Percentiles rank a stretch among this genome's conserved stretches.
These are phyloP conservation scores for Tragelaphus imberbis DNA, from an alignment of 2,113 vertebrate genomes.

Conservation along the genomic window DNA sequence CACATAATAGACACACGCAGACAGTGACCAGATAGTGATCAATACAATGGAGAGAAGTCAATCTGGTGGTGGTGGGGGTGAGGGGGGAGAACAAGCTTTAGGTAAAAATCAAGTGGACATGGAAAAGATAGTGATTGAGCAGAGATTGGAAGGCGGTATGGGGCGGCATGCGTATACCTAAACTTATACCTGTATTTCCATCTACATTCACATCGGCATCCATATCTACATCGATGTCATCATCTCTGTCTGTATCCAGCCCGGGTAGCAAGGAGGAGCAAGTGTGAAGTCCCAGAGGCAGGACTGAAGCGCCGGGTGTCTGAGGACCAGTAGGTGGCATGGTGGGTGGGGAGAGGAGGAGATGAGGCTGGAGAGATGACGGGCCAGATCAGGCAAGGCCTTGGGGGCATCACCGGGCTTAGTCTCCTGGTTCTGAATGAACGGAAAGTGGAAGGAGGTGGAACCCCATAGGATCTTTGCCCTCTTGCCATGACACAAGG, in stretches of 20 bases:
- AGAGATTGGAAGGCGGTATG: background rate
- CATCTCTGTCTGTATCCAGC: too few species aligned
- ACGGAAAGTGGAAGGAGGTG: background rate
- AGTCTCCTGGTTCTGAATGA: background rate
- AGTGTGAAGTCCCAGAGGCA: background rate
- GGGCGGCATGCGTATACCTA: background rate
- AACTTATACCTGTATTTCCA: background rate
- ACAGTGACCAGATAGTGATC: background rate
- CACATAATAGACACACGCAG: background rate
- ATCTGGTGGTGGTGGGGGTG: too few species aligned
- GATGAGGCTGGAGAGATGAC: background rate
- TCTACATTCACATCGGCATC: background rate
- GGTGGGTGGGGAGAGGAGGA: background rate
- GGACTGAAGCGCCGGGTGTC: background rate
- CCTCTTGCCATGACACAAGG: background rate
- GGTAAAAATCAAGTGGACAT: background rate
- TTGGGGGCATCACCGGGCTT: rapidly evolving
- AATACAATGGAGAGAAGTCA: too few species aligned
- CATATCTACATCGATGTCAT: background rate
- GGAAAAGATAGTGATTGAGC: background rate
- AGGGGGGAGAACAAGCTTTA: background rate
- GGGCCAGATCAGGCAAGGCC: background rate
- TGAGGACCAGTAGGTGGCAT: too few species aligned
- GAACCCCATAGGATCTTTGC: background rate
- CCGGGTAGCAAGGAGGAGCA: background rate